Evolutionary conservation across 1,140 invertebrate genomes (phyloP), one percentile per base, ranked within the genome.

Genomic region (Pogonognathellus flavescens): DNA sequence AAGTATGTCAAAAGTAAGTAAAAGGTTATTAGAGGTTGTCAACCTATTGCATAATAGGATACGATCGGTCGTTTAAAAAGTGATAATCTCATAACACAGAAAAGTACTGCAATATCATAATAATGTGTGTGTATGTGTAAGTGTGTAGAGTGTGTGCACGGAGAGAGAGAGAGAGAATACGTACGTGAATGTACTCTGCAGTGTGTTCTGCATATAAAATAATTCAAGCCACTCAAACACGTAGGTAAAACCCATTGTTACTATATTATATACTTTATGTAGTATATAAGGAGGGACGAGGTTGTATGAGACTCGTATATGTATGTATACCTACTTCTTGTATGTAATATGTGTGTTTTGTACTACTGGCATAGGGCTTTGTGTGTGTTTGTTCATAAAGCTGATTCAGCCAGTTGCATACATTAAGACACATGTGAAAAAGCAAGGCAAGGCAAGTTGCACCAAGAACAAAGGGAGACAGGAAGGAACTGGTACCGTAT

Each of bases 1-100:
- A 76, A 76, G 70, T 76, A 76, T 76, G 70, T 76, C 70, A 76
- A 76, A 76, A 76, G 70, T 76, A 76, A 76, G 70, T 76, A 76
- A 76, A 76, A 76, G 70, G 70, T 76, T 76, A 76, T 76, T 76
- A 76, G 70, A 76, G 70, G 70, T 76, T 50, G 70, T 76, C 41
- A 76, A 76, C 70, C 70, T 50, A 76, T 76, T 76, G 70, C 70
- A 76, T 76, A 76, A 76, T 76, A 76, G 70, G 70, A 76, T 76
- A 76, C 70, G 70, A 49, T 76, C 70, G 70, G 70, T 76, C 41
- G 70, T 76, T 76, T 76, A 76, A 76, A 76, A 76, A 76, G 70
- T 76, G 70, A 76, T 50, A 76, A 49, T 31, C 70, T 50, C 41
- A 76, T 76, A 49, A 31, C 31, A 50, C 4, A 41, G 22, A 14